Evolutionary conservation across 2,888 invertebrate genomes (phyloP), one percentile per base, ranked within the genome.

Genomic region (Vanessa cardui): DNA sequence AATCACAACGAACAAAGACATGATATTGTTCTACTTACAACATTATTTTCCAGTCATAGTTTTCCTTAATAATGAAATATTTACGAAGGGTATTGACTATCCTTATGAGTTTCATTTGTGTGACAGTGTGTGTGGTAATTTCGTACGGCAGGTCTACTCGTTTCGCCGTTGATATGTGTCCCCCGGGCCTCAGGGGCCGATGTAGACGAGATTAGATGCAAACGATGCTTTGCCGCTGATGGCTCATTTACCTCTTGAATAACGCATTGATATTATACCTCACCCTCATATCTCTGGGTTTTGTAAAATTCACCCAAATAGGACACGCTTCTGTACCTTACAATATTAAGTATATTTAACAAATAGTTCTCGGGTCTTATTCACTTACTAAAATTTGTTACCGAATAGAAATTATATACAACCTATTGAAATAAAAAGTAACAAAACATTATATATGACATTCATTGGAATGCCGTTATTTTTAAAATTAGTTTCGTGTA

Each of bases 241-340:
- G 88, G 89, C 89, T 90, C 89, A 89, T 90, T 91, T 91, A 83
- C 85, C 85, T 88, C 83, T 84, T 87, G 89, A 89, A 88, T 89
- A 89, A 89, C 85, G 82, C 86, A 88, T 88, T 83, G 82, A 86
- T 86, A 85, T 86, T 83, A 85, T 78, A 79, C 82, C 80, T 67
- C 73, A 77, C 73, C 39, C 74, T 77, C 74, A 33, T 79, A 72
- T 26, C 64, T 21, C 46, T 18, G 45, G 46, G 46, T 18, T 56
- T 26, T 16, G 15, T 26, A 31, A 44, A 45, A 59, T 45, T 45
- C 26, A 8, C 33, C 15, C 33, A 33, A 56, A 26, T 26, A 54
- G 21, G 26, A 26, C 16, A 31, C 52, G 39, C 12, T 39, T 39
- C 12, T 12, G 9, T 1, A 12, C 12, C 39, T 39, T 39, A 12